These are phyloP conservation scores for Gymnarchus niloticus DNA, from an alignment of 2,113 vertebrate species.

Conservation along the genomic window DNA sequence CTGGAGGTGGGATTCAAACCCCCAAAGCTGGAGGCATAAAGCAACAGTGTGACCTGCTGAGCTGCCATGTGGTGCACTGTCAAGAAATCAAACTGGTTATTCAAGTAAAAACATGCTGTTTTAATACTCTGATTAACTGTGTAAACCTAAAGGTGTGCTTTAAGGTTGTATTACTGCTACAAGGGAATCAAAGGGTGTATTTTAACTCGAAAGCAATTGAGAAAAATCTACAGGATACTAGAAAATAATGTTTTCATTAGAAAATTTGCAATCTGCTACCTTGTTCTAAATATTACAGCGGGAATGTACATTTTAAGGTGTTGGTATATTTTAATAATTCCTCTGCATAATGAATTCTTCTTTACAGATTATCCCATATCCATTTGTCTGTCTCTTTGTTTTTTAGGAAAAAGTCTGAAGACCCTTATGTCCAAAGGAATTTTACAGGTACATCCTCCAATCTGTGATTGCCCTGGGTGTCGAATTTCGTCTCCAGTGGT, in stretches of 20 bases:
- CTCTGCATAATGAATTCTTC: neutral
- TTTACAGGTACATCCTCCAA: conserved; percentile 99
- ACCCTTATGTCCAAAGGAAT: conserved; percentile 99
- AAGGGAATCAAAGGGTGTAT: neutral
- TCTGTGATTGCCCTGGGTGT: conserved; percentile 99
- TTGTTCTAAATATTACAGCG: neutral
- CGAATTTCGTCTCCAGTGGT: conserved; percentile 99
- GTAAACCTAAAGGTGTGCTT: neutral
- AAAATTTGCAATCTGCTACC: neutral
- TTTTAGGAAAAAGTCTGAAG: conserved; percentile 97
- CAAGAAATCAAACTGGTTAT: neutral
- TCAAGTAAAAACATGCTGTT: neutral
- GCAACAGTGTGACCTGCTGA: neutral
- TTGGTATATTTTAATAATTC: neutral
- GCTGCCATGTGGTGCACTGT: neutral
- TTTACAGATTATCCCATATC: neutral
- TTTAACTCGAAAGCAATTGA: neutral
- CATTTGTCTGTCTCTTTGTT: conserved; percentile 19
- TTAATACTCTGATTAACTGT: neutral
- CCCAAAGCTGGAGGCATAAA: neutral
- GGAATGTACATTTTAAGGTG: neutral
- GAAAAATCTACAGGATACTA: neutral
- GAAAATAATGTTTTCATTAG: neutral
- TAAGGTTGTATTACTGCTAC: neutral
- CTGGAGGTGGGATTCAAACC: neutral